Evolutionary conservation across 2,888 invertebrate genomes (phyloP).

Genomic region (Ochropleura plecta): DNA sequence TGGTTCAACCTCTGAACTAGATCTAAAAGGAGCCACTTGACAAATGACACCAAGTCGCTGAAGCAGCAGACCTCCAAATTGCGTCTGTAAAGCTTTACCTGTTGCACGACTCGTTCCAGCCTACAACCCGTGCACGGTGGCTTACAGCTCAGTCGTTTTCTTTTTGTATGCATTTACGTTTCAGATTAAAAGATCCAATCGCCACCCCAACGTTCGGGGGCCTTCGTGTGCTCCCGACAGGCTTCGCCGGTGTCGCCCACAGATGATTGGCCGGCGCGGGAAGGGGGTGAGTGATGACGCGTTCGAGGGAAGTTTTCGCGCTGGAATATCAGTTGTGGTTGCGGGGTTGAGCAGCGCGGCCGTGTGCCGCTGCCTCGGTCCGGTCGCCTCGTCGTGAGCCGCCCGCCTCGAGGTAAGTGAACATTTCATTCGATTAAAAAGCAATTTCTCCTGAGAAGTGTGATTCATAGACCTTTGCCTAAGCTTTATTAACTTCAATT

Average conservation of each 20-base stretch:
- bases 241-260: slow-evolving; percentile 73
- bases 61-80: slow-evolving; percentile 45
- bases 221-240: slow-evolving; percentile 79
- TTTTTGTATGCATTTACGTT: slow-evolving; percentile 90
- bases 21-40: slow-evolving; percentile 34
- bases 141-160: slow-evolving; percentile 83
- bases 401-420: slow-evolving; percentile 86
- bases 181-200: slow-evolving; percentile 90
- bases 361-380: slow-evolving; percentile 80
- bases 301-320: slow-evolving; percentile 89
- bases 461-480: slow-evolving; percentile 69
- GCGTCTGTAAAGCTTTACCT: slow-evolving; percentile 79
- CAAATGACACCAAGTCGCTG: slow-evolving; percentile 27
- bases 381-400: slow-evolving; percentile 72
- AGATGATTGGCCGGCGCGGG: slow-evolving; percentile 80
- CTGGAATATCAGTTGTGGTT: slow-evolving; percentile 87
- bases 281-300: slow-evolving; percentile 88
- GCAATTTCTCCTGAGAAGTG: slow-evolving; percentile 86
- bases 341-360: slow-evolving; percentile 84
- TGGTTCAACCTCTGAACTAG: neutral
- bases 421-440: slow-evolving; percentile 89
- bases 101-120: slow-evolving; percentile 79
- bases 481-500: slow-evolving; percentile 68
- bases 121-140: slow-evolving; percentile 80
- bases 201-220: slow-evolving; percentile 83